These are phyloP conservation scores for Drosophila nigricruria DNA, from an alignment of 2,888 invertebrate genomes.

Conservation along the genomic window DNA sequence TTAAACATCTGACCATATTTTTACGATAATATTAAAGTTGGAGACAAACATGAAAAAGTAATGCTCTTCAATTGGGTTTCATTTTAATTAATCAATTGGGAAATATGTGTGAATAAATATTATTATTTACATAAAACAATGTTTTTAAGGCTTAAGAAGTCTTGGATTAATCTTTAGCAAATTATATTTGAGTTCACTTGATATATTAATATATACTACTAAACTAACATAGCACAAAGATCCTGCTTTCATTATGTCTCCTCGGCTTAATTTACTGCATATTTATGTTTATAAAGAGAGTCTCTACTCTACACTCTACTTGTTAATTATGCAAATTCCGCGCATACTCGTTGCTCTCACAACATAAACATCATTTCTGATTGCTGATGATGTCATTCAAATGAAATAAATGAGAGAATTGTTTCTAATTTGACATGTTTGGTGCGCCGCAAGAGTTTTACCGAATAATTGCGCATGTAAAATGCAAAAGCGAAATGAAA, in stretches of 20 bases:
- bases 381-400: conserved; percentile 37
- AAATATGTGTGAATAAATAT: not conserved
- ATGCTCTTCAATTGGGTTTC: not conserved
- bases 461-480: conserved; percentile 49
- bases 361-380: conserved; percentile 27
- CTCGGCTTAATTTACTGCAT: not conserved
- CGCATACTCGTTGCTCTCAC: conserved; percentile 10
- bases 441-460: conserved; percentile 24
- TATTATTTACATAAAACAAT: not conserved
- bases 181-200: not conserved
- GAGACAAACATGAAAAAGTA: not conserved
- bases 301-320: not conserved
- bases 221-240: too few species aligned
- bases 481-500: conserved; percentile 65
- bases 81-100: not conserved
- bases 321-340: conserved; percentile 37
- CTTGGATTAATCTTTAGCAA: too few species aligned
- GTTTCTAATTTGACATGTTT: conserved; percentile 61
- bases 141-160: too few species aligned
- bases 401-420: conserved; percentile 28
- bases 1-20: not conserved
- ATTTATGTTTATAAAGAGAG: too few species aligned
- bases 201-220: too few species aligned
- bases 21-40: not conserved
- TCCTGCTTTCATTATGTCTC: not conserved